A percentile compares a stretch with the other conserved stretches of the same genome.
phyloP scores from a whole-genome alignment of 2,888 invertebrate genomes.

The Lamellibrachia columna region DNA sequence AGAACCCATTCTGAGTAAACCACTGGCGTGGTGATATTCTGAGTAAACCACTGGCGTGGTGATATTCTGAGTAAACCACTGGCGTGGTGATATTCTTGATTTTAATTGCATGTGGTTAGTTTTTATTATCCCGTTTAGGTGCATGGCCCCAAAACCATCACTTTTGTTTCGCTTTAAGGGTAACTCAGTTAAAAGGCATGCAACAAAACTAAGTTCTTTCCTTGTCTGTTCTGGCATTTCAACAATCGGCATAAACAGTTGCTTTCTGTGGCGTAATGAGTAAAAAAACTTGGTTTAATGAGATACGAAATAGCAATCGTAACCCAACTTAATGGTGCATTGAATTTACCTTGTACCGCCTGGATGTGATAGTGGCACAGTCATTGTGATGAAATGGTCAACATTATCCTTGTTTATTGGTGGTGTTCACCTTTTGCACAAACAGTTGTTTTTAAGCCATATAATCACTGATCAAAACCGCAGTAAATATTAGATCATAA shows the following conservation, averaged over 20 bases:
- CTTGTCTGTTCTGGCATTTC: background rate
- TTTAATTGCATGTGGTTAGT: too few relatives aligned
- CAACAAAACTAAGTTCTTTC: background rate
- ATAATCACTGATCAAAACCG: background rate
- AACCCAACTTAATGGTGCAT: constrained; percentile 1
- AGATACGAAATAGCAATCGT: background rate
- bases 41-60: too few relatives aligned
- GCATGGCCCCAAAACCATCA: too few relatives aligned
- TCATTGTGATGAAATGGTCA: background rate
- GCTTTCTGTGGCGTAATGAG: background rate
- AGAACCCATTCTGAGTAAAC: too few relatives aligned
- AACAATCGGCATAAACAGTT: background rate
- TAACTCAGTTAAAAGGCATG: background rate
- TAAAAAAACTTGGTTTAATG: background rate
- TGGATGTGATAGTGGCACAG: too few relatives aligned
- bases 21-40: too few relatives aligned
- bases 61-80: too few relatives aligned
- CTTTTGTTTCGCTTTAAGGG: background rate
- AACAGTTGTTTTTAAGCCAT: background rate
- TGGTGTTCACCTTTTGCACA: background rate
- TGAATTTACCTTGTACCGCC: background rate
- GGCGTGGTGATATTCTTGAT: too few relatives aligned
- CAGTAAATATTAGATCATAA: background rate
- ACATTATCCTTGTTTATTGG: background rate
- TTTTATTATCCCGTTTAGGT: too few relatives aligned